These are phyloP conservation scores for Autographa pulchrina DNA, from an alignment of 2,888 invertebrate genomes.

Conservation along the genomic window DNA sequence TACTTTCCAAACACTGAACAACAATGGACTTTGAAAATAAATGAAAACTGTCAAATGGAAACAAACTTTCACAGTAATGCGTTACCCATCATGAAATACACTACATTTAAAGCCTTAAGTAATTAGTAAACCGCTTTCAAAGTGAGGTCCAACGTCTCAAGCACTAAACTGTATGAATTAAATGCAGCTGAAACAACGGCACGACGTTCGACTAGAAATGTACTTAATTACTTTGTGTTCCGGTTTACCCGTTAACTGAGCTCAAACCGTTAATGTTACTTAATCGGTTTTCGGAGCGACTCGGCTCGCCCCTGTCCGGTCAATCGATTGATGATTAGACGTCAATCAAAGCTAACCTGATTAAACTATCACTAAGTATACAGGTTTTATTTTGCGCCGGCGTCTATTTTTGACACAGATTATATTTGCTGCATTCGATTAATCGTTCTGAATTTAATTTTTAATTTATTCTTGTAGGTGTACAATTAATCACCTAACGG, in stretches of 20 bases:
- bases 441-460: slow-evolving; percentile 10
- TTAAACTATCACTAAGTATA: slow-evolving; percentile 54
- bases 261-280: slow-evolving; percentile 68
- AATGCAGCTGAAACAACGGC: slow-evolving; percentile 65
- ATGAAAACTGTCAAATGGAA: slow-evolving; percentile 10
- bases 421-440: slow-evolving; percentile 44
- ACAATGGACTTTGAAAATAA: not conserved
- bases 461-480: not conserved
- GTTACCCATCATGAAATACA: not conserved
- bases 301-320: slow-evolving; percentile 39
- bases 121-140: slow-evolving; percentile 63
- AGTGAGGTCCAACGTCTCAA: slow-evolving; percentile 54
- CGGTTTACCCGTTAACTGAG: slow-evolving; percentile 73
- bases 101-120: slow-evolving; percentile 11
- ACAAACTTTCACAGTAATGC: not conserved
- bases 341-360: slow-evolving; percentile 48
- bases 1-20: not conserved
- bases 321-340: slow-evolving; percentile 45
- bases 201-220: slow-evolving; percentile 68
- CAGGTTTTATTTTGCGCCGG: slow-evolving; percentile 52
- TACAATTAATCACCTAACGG: slow-evolving; percentile 22
- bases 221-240: slow-evolving; percentile 69
- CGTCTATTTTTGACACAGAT: slow-evolving; percentile 42
- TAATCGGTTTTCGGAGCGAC: slow-evolving; percentile 63
- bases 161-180: slow-evolving; percentile 72